Evolutionary conservation across 2,888 invertebrate genomes (phyloP), one percentile per base, ranked within the genome.

Genomic region (Alcis repandata): DNA sequence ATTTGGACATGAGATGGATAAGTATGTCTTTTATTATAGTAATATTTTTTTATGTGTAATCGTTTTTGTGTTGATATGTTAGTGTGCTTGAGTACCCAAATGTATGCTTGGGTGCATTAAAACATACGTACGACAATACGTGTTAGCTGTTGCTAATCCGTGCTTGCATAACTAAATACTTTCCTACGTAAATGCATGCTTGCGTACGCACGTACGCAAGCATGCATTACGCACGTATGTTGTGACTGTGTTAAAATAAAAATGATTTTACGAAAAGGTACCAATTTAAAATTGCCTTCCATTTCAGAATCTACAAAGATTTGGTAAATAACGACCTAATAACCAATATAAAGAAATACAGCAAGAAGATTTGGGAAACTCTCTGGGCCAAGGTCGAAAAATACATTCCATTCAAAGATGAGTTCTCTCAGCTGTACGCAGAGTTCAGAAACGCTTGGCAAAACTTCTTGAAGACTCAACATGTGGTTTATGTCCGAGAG

Each of bases 1-100:
- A 64, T 95, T 98, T 74, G 96, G 97, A 0, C 96, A 96, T 74
- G 97, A 98, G 80, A 90, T 97, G 70, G 97, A 98, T 79, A 91
- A 87, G 85, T 92, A 75, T 84, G 88, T 83, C 15, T n/a, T n/a
- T n/a, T n/a, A n/a, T n/a, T n/a, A n/a, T n/a, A n/a, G n/a, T 48
- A 20, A 19, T 45, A 2, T n/a, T 20, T 11, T 36, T 36, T 11
- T 11, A 10, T 36, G 10, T 36, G 33, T 36, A 36, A 11, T 1
- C 11, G 36, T 2, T n/a, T n/a, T n/a, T n/a, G n/a, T n/a, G n/a
- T n/a, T n/a, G n/a, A n/a, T n/a, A n/a, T n/a, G n/a, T n/a, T n/a
- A n/a, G n/a, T 3, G n/a, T 38, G 6, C 38, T 38, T n/a, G n/a
- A 38, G 6, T 38, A n/a, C 6, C n/a, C n/a, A 38, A 38, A 6